These are phyloP conservation scores for Aleiodes alternator DNA, from an alignment of 2,888 invertebrate genomes.

Conservation along the genomic window DNA sequence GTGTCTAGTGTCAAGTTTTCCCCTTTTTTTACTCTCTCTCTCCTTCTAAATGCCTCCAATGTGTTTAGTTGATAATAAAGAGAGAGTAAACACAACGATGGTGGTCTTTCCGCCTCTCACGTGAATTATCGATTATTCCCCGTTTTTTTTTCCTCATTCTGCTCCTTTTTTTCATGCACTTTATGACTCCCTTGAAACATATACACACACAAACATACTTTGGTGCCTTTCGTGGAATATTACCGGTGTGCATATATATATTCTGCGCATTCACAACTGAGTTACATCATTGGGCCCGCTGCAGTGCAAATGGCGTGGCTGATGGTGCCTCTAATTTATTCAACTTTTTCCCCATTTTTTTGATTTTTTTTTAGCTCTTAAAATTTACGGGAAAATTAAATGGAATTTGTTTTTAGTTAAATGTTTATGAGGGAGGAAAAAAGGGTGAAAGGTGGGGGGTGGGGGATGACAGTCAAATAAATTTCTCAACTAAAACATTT, in stretches of 20 bases:
- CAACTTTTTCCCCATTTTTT: background rate
- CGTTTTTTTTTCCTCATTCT: background rate
- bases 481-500: too few species aligned
- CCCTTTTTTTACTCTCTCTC: too few species aligned
- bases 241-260: background rate
- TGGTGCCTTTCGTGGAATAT: background rate
- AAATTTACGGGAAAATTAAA: background rate
- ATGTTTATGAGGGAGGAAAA: too few species aligned
- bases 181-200: constrained; percentile 1
- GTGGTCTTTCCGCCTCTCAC: background rate
- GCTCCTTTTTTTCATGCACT: background rate
- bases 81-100: background rate
- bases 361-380: background rate
- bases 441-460: too few species aligned
- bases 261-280: constrained; percentile 9
- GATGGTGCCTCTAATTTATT: background rate
- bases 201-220: background rate
- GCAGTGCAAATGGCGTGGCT: constrained; percentile 19
- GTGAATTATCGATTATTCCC: constrained; percentile 30
- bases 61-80: too few species aligned
- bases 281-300: constrained; percentile 34
- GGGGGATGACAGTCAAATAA: too few species aligned
- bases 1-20: constrained; percentile 1
- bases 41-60: background rate
- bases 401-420: too few species aligned